Conservation (phyloP, 2,797 vertebrate species). For the Melanogrammus aeglefinus region DNA sequence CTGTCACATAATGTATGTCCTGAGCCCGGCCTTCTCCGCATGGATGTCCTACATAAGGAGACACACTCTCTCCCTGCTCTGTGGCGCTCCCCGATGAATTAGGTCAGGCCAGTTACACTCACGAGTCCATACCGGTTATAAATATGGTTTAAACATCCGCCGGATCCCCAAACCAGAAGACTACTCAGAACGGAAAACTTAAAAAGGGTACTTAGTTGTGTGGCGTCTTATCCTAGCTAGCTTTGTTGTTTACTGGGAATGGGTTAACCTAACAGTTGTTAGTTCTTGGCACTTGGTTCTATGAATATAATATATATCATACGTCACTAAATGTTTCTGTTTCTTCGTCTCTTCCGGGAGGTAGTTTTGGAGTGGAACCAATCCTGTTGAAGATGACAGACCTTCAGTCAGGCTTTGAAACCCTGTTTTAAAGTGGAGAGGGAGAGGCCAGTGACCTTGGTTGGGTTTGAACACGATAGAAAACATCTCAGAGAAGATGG, state of each 20-base stretch:
- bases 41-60: not conserved
- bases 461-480: slow-evolving; percentile 39
- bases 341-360: not conserved
- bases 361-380: no score
- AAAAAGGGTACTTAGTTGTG: no score
- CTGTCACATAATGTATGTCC: not conserved
- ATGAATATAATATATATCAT: no score
- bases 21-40: not conserved
- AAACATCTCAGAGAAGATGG: slow-evolving; percentile 32
- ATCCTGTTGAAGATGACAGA: not conserved
- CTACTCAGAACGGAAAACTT: no score
- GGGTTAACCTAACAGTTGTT: no score
- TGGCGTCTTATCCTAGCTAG: no score
- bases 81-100: not conserved
- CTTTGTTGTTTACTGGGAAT: no score
- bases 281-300: no score
- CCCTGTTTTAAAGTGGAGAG: not conserved
- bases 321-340: not conserved
- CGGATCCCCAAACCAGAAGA: no score
- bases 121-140: not conserved
- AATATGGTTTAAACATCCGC: not conserved
- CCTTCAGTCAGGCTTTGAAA: not conserved
- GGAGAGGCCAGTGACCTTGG: slow-evolving; percentile 40
- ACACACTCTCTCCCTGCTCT: not conserved
- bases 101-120: not conserved